These are phyloP conservation scores for Centropus bengalensis DNA, from an alignment of 2,113 vertebrate species.

Conservation along the genomic window DNA sequence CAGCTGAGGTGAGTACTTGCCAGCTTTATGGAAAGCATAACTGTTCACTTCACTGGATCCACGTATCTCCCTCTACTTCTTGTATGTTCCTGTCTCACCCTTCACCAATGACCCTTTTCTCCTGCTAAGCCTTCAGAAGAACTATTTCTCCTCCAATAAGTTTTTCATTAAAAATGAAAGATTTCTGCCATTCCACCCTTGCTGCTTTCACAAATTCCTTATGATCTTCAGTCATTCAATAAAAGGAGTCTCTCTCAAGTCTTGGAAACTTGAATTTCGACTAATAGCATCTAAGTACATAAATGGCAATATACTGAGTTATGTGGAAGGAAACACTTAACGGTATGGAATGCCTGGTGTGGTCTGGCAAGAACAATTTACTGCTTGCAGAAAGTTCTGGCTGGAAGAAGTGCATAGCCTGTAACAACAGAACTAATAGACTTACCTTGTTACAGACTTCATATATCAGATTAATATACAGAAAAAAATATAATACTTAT, in stretches of 20 bases:
- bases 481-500: not conserved
- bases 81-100: not conserved
- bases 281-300: slow-evolving; percentile 7
- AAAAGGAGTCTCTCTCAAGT: not conserved
- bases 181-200: not conserved
- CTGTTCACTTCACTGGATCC: not conserved
- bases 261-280: not conserved
- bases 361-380: slow-evolving; percentile 19
- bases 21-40: not conserved
- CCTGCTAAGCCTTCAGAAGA: not conserved
- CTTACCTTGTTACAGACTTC: slow-evolving; percentile 24
- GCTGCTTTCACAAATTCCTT: not conserved
- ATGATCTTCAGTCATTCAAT: not conserved
- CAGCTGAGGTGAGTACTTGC: not conserved
- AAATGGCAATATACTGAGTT: slow-evolving; percentile 24
- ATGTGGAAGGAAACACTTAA: not conserved
- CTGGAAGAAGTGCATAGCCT: not conserved
- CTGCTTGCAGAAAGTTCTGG: not conserved
- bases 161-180: not conserved
- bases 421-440: slow-evolving; percentile 27
- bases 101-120: not conserved
- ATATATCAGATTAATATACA: slow-evolving; percentile 18
- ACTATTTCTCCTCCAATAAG: not conserved
- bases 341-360: not conserved
- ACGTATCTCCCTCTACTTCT: not conserved